A percentile compares a stretch with the other conserved stretches of the same genome.
Conservation (phyloP, 2,888 invertebrate species). For the Fragum sueziense region DNA sequence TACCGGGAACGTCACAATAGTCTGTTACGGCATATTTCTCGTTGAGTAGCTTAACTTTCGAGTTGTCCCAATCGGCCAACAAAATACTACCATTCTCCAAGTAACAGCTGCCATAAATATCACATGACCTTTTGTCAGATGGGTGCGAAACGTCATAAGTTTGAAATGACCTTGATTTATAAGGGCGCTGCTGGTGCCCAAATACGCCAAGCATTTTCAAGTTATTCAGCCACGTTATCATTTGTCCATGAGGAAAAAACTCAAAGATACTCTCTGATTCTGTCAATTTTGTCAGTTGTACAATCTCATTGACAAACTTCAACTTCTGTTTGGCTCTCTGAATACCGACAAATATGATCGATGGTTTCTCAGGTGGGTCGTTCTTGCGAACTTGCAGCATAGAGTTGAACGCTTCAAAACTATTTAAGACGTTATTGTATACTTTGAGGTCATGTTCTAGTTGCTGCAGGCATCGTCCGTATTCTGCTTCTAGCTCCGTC, state of each 20-base stretch:
- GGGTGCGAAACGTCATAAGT: slow-evolving; percentile 33
- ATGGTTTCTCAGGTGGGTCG: slow-evolving; percentile 13
- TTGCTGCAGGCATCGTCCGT: slow-evolving; percentile 17
- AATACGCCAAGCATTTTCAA: slow-evolving; percentile 38
- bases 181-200: slow-evolving; percentile 34
- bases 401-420: slow-evolving; percentile 26
- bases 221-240: slow-evolving; percentile 41
- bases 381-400: slow-evolving; percentile 23
- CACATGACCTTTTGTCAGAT: slow-evolving; percentile 36
- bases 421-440: slow-evolving; percentile 29
- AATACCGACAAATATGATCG: slow-evolving; percentile 36
- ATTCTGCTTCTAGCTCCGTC: slow-evolving; percentile 37
- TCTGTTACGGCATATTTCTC: slow-evolving; percentile 27
- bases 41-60: slow-evolving; percentile 43
- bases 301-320: slow-evolving; percentile 23
- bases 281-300: slow-evolving; percentile 26
- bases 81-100: slow-evolving; percentile 38
- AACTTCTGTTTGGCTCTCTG: slow-evolving; percentile 45
- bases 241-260: slow-evolving; percentile 38
- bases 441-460: slow-evolving; percentile 39
- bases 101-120: slow-evolving; percentile 45
- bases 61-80: slow-evolving; percentile 52
- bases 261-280: slow-evolving; percentile 5
- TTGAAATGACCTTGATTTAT: slow-evolving; percentile 22
- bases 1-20: slow-evolving; percentile 20